These are phyloP conservation scores for Diarsia rubi DNA, from an alignment of 2,888 invertebrate species.

Conservation along the genomic window DNA sequence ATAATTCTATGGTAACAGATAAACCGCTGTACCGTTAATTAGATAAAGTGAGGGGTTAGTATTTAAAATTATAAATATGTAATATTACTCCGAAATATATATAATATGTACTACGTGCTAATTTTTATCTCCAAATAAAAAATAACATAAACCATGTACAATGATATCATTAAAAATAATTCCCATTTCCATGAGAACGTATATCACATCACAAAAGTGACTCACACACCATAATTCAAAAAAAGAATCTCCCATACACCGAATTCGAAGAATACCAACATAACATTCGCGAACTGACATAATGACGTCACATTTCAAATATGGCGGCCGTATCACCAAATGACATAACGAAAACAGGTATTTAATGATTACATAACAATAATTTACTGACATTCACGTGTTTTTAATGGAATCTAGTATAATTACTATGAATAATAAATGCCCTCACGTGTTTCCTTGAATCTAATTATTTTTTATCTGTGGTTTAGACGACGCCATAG, in stretches of 20 bases:
- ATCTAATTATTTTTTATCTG: conserved; percentile 39
- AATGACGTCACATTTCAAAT: conserved; percentile 54
- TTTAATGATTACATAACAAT: conserved; percentile 55
- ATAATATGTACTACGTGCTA: neutral
- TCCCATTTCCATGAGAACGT: conserved; percentile 6
- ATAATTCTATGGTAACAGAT: neutral
- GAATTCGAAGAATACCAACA: conserved; percentile 40
- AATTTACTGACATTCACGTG: conserved; percentile 49
- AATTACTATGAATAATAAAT: conserved; percentile 36
- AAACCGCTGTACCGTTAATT: neutral
- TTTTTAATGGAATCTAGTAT: conserved; percentile 38
- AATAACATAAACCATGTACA: neutral
- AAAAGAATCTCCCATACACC: conserved; percentile 42
- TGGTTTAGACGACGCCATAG: conserved; percentile 31
- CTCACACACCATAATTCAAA: conserved; percentile 31
- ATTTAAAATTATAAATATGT: neutral
- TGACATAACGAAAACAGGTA: conserved; percentile 62
- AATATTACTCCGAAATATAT: neutral
- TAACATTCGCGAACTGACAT: conserved; percentile 22
- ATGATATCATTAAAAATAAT: neutral
- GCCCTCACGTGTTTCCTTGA: conserved; percentile 56
- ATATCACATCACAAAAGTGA: conserved; percentile 36
- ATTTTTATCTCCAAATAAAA: neutral
- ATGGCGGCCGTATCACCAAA: conserved; percentile 48
- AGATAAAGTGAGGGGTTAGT: neutral